Base-by-base conservation (phyloP, 2,113 vertebrate genomes). In the Rhea pennata region DNA sequence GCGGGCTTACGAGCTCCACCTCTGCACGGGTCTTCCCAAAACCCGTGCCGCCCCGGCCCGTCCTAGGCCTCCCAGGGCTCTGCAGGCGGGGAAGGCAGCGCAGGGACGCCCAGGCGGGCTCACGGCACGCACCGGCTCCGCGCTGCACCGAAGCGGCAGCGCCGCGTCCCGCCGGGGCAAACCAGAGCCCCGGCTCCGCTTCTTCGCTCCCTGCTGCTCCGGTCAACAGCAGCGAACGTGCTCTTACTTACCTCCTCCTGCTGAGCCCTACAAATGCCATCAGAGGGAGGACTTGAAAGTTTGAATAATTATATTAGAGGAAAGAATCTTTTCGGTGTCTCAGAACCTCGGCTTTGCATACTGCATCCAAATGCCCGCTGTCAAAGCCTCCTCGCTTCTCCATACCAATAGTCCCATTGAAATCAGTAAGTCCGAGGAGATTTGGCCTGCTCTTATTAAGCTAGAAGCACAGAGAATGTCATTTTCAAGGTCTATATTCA, bases 61-160 rank as follows among this genome's bases (percentile, higher is more conserved):
- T 4, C 15, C 42, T 54, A 14, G 46, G 6, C 21, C 23, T 78
- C 12, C 65, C 24, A 62, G 51, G 23, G 66, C 56, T 66, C 50
- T 73, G 42, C 50, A 12, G 2, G 26, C 4, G 44, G 12, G 51
- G 20, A 11, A 12, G 1, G 1, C 0, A 13, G 27, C 0, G 1
- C 58, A 65, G 39, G 56, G 58, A 29, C 42, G 79, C 50, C 50
- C 36, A 40, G 61, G 50, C 50, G 73, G 80, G 50, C 46, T 75
- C 46, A 53, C 7, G 59, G 48, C n/a, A 4, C 15, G 42, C 23
- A 48, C 76, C 36, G 64, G 66, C 65, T 61, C 59, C 5, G 9
- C 12, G 61, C 87, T 64, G 53, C 71, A 42, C 66, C 36, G 13
- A 74, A 54, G 50, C 62, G 65, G 31, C 3, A 27, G 44, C 50